Percentiles rank a stretch among this genome's conserved stretches.
Conservation (phyloP, 1,140 invertebrate genomes). For the Zaprionus camerounensis region DNA sequence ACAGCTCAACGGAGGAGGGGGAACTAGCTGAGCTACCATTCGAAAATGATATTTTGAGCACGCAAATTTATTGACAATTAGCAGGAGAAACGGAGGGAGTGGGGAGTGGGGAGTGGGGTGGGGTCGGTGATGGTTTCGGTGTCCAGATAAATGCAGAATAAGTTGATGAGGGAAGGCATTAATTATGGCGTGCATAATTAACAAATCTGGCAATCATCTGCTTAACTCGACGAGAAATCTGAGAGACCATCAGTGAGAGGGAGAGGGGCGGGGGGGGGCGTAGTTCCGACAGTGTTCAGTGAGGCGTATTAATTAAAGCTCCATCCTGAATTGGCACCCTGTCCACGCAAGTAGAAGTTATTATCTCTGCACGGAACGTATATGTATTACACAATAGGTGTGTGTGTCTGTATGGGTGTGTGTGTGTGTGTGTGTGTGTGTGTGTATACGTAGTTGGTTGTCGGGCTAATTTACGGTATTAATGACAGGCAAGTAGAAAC, state of each 20-base stretch:
- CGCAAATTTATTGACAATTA: slow-evolving; percentile 77
- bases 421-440: neutral
- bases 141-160: neutral
- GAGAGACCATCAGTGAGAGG: neutral
- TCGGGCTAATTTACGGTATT: slow-evolving; percentile 71
- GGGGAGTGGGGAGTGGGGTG: neutral
- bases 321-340: slow-evolving; percentile 56
- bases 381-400: neutral
- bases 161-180: slow-evolving; percentile 49
- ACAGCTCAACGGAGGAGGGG: slow-evolving; percentile 37
- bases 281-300: slow-evolving; percentile 44
- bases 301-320: slow-evolving; percentile 75
- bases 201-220: slow-evolving; percentile 70
- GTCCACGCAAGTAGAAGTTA: slow-evolving; percentile 77
- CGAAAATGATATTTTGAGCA: slow-evolving; percentile 71
- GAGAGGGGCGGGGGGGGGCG: slow-evolving; percentile 14
- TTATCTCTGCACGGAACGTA: slow-evolving; percentile 48
- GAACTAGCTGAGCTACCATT: slow-evolving; percentile 13
- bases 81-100: slow-evolving; percentile 26
- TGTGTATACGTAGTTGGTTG: slow-evolving; percentile 28
- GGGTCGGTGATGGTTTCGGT: neutral
- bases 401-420: neutral
- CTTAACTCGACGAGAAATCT: slow-evolving; percentile 39
- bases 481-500: slow-evolving; percentile 51
- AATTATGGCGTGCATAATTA: slow-evolving; percentile 79